Conservation (phyloP, 2,888 invertebrate genomes). For the Sesia apiformis region DNA sequence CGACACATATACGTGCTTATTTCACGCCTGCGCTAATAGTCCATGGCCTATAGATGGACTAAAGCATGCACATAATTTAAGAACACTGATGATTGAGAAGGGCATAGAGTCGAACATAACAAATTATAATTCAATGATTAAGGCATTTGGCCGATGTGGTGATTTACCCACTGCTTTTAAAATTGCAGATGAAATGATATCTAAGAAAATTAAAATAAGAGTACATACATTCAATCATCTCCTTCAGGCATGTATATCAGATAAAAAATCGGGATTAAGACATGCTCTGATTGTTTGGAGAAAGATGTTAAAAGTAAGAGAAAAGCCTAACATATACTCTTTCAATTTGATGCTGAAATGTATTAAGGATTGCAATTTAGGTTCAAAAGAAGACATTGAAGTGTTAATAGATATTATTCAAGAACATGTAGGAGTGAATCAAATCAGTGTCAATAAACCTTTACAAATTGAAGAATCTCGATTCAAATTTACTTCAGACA, state of each 20-base stretch:
- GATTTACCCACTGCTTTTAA: conserved; percentile 85
- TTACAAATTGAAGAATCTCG: conserved; percentile 5
- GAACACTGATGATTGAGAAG: conserved; percentile 80
- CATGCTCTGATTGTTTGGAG: conserved; percentile 91
- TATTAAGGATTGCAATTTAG: conserved; percentile 87
- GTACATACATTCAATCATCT: conserved; percentile 85
- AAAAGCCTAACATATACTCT: conserved; percentile 81
- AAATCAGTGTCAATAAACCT: neutral
- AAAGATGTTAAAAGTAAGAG: conserved; percentile 78
- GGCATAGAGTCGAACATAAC: conserved; percentile 80
- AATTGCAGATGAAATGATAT: conserved; percentile 88
- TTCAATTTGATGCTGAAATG: conserved; percentile 89
- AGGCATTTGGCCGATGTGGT: conserved; percentile 90
- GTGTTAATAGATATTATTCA: conserved; percentile 56
- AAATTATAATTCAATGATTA: conserved; percentile 92
- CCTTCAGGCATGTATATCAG: conserved; percentile 87
- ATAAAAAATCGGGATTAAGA: conserved; percentile 85
- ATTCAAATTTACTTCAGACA: neutral
- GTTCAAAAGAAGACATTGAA: conserved; percentile 74
- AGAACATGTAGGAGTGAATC: conserved; percentile 23
- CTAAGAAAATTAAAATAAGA: conserved; percentile 75
- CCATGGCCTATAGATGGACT: conserved; percentile 81
- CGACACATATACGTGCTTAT: conserved; percentile 87
- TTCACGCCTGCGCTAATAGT: conserved; percentile 91
- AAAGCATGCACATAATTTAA: conserved; percentile 77